Conservation (phyloP, 2,113 vertebrate species). For the Lonchura striata region DNA sequence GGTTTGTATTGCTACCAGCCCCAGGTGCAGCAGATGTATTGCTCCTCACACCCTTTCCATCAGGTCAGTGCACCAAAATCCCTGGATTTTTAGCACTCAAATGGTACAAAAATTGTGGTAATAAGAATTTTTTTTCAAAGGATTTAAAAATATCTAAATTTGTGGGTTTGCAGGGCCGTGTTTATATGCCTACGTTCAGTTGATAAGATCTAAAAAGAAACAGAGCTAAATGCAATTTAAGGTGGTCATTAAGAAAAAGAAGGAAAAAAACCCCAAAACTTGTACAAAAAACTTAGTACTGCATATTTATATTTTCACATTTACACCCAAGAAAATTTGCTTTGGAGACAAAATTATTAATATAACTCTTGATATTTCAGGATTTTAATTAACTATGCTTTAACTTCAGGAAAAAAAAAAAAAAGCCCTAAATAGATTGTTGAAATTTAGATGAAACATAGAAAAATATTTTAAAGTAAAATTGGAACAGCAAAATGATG, state of each 20-base stretch:
- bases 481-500: not conserved
- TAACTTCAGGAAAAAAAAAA: not conserved
- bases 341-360: not conserved
- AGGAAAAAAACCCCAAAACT: accelerated
- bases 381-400: not conserved
- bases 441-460: not conserved
- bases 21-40: constrained; percentile 76
- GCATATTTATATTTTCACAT: not conserved
- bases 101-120: too few relatives aligned
- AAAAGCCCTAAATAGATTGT: accelerated
- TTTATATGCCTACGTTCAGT: not conserved
- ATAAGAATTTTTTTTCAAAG: not conserved
- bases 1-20: constrained; percentile 78
- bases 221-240: not conserved
- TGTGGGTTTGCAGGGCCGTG: not conserved
- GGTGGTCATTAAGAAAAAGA: not conserved
- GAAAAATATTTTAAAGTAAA: not conserved
- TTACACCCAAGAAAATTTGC: not conserved
- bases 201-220: not conserved
- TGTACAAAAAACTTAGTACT: not conserved
- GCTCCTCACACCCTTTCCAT: constrained; percentile 76
- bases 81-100: not conserved
- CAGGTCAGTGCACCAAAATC: constrained; percentile 64
- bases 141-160: not conserved
- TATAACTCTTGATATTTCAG: not conserved